A percentile compares a stretch with the other conserved stretches of the same genome.
Conservation (phyloP, 2,797 vertebrate genomes). For the Crenichthys baileyi region DNA sequence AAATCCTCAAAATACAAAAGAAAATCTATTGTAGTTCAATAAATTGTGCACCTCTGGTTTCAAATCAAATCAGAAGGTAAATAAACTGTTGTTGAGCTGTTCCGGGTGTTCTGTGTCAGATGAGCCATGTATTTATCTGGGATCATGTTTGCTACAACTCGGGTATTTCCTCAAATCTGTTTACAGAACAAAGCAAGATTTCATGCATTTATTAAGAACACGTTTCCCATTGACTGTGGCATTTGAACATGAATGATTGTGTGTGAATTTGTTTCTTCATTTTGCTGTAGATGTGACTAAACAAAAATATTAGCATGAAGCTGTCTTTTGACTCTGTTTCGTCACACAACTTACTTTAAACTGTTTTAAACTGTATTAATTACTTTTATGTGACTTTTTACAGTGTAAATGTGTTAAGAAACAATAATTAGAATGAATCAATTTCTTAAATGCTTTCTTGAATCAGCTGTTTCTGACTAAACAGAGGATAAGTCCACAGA, state of each 20-base stretch:
- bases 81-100: background rate
- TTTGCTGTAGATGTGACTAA: background rate
- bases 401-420: background rate
- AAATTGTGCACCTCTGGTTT: background rate
- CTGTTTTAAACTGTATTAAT: background rate
- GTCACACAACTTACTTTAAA: background rate
- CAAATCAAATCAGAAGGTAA: too few relatives aligned
- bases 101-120: background rate
- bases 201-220: background rate
- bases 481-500: background rate
- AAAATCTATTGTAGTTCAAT: background rate
- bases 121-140: conserved; percentile 2
- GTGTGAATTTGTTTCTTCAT: background rate
- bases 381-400: background rate
- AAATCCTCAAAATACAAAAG: too few relatives aligned
- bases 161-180: background rate
- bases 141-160: conserved; percentile 3
- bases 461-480: background rate
- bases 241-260: background rate
- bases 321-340: background rate
- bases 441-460: background rate
- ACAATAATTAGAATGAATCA: background rate
- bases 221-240: background rate
- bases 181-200: background rate
- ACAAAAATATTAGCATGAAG: background rate